Evolutionary conservation across 1,140 invertebrate genomes (phyloP).

Genomic region (Euura saliciscinereae): DNA sequence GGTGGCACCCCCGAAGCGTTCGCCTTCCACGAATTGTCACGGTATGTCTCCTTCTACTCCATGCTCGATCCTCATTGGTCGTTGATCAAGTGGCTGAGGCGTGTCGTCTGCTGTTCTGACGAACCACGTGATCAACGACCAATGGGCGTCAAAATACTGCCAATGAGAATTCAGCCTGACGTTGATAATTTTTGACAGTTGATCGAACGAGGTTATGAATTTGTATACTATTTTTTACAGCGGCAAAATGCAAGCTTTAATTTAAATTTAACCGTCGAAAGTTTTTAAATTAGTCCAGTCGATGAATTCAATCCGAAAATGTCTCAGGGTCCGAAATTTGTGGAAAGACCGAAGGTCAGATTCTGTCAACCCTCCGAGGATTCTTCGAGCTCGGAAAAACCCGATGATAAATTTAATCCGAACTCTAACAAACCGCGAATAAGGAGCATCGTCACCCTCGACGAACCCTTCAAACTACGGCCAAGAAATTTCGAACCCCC

Average conservation of each 20-base stretch:
- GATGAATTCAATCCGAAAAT: neutral
- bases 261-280: neutral
- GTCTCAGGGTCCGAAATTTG: neutral
- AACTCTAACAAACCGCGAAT: conserved; percentile 25
- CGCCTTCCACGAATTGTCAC: no score
- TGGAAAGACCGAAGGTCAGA: conserved; percentile 36
- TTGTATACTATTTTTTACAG: neutral
- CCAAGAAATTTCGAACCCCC: neutral
- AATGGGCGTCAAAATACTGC: neutral
- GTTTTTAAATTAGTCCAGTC: neutral
- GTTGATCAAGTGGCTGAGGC: no score
- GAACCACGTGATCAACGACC: no score
- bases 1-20: no score
- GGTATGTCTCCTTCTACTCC: no score
- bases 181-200: neutral
- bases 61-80: no score
- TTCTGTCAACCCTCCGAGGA: conserved; percentile 29
- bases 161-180: neutral
- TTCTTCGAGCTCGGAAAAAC: neutral
- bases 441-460: conserved; percentile 23
- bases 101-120: no score
- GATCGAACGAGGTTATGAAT: neutral
- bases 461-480: conserved; percentile 30
- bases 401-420: neutral
- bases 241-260: neutral